Conservation (phyloP, 2,888 invertebrate species). For the Pimpla rufipes region DNA sequence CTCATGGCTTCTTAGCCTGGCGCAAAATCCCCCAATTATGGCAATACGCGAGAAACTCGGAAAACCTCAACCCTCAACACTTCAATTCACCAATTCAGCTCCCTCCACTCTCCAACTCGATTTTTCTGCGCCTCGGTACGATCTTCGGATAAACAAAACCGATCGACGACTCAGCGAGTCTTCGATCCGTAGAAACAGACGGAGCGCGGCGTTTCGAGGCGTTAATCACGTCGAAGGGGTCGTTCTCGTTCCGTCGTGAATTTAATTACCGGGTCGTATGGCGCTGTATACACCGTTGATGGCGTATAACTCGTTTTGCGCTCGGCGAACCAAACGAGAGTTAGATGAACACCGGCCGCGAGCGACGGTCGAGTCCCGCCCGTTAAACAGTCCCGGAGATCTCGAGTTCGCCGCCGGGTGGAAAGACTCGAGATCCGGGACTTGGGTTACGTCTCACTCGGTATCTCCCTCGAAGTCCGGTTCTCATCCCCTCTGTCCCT, state of each 20-base stretch:
- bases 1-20: too few species aligned
- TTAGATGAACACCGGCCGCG: slow-evolving; percentile 8
- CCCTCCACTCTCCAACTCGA: too few species aligned
- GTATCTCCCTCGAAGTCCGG: slow-evolving; percentile 28
- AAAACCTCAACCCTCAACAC: too few species aligned
- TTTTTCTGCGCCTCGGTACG: too few species aligned
- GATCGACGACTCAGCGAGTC: too few species aligned
- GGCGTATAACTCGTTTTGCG: slow-evolving; percentile 12
- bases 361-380: not conserved
- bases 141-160: too few species aligned
- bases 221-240: not conserved
- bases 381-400: slow-evolving; percentile 29
- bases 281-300: not conserved
- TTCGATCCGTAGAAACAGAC: too few species aligned
- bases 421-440: slow-evolving; percentile 34
- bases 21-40: too few species aligned
- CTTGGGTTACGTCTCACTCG: slow-evolving; percentile 7
- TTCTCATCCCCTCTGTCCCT: slow-evolving; percentile 8
- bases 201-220: not conserved
- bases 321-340: slow-evolving; percentile 6
- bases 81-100: too few species aligned
- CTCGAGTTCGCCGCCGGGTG: not conserved
- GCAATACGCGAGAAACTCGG: too few species aligned
- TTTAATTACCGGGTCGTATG: slow-evolving; percentile 10
- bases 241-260: slow-evolving; percentile 6